phyloP scores from a whole-genome alignment of 2,888 invertebrate species.

The Epicampocera succincta region DNA sequence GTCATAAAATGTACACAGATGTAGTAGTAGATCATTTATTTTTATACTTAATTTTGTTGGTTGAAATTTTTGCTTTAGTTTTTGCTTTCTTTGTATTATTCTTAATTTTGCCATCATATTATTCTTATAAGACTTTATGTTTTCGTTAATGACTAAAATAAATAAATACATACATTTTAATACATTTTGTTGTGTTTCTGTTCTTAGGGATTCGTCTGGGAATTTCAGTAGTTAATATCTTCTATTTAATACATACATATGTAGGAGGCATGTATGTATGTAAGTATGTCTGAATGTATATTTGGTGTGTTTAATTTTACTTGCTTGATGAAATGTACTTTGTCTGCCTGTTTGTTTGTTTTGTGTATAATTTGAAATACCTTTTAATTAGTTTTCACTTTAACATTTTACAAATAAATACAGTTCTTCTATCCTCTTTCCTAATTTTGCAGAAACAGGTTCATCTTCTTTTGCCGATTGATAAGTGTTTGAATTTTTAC shows the following conservation, averaged over 20 bases:
- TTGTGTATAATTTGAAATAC: conserved; percentile 59
- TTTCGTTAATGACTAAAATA: conserved; percentile 68
- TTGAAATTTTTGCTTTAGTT: conserved; percentile 31
- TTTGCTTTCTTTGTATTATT: conserved; percentile 44
- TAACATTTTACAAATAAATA: conserved; percentile 53
- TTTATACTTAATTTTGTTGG: conserved; percentile 58
- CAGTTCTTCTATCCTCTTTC: conserved; percentile 27
- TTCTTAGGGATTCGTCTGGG: conserved; percentile 20
- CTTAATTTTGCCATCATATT: conserved; percentile 63
- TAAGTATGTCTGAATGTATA: conserved; percentile 3
- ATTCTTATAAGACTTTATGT: conserved; percentile 53
- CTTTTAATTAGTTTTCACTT: conserved; percentile 45
- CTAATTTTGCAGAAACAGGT: conserved; percentile 31
- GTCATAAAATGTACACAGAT: conserved; percentile 66
- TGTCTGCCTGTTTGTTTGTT: conserved; percentile 25
- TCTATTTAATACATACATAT: conserved; percentile 33
- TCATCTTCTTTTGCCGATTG: conserved; percentile 14
- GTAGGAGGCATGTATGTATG: background rate
- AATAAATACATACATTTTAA: conserved; percentile 31
- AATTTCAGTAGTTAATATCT: conserved; percentile 43
- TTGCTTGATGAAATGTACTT: conserved; percentile 12
- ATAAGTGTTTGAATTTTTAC: conserved; percentile 34
- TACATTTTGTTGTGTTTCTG: too few species aligned
- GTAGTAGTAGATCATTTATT: conserved; percentile 50
- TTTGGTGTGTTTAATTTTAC: conserved; percentile 18